These are phyloP conservation scores for Drosophila prosaltans DNA, from an alignment of 1,140 invertebrate species.

Conservation along the genomic window DNA sequence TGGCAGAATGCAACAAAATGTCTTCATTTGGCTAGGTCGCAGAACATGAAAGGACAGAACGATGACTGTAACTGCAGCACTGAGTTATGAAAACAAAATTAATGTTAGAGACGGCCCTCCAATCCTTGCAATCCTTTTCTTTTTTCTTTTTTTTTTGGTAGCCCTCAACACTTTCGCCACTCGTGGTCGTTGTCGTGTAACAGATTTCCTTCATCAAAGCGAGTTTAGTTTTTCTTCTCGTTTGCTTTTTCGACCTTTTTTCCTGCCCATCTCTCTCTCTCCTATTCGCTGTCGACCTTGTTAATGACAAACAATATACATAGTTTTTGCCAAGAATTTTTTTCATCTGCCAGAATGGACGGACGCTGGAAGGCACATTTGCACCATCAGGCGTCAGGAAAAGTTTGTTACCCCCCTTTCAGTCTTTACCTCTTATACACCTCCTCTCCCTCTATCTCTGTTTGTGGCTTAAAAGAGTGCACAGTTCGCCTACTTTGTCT, in stretches of 20 bases:
- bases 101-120: conserved; percentile 58
- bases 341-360: conserved; percentile 62
- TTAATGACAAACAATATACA: conserved; percentile 80
- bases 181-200: conserved; percentile 34
- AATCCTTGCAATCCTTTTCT: neutral
- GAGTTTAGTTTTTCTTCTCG: conserved; percentile 57
- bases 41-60: neutral
- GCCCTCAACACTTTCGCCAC: neutral
- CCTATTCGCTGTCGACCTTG: conserved; percentile 53
- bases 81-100: conserved; percentile 77
- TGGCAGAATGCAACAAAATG: conserved; percentile 62
- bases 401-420: neutral
- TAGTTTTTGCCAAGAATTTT: conserved; percentile 68
- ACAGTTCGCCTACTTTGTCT: conserved; percentile 3
- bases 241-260: conserved; percentile 30
- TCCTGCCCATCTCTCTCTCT: conserved; percentile 13
- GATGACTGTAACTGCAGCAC: conserved; percentile 42
- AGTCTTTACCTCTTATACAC: too few relatives aligned
- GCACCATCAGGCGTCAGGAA: conserved; percentile 55
- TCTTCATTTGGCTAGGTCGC: conserved; percentile 65
- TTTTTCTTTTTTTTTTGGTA: neutral
- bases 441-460: neutral
- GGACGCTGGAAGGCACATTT: conserved; percentile 58
- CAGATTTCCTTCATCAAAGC: conserved; percentile 67
- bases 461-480: neutral